Evolutionary conservation across 2,113 vertebrate species (phyloP).

Genomic region (Illadopsis cleaveri): DNA sequence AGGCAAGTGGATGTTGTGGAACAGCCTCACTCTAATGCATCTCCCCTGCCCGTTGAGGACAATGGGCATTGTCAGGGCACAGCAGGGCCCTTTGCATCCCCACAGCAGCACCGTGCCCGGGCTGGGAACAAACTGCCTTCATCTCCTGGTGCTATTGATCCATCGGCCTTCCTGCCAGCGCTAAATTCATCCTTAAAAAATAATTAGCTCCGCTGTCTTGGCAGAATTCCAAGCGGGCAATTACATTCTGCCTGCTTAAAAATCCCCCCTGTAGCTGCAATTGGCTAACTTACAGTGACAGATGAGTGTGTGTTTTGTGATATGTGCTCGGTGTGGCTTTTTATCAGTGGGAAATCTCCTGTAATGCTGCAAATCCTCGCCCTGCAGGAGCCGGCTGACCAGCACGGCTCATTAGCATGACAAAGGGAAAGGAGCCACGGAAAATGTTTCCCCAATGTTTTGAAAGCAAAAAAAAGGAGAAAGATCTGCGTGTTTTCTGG

Average conservation of each 20-base stretch:
- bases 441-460: not conserved
- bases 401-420: not conserved
- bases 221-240: conserved; percentile 27
- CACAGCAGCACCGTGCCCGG: not conserved
- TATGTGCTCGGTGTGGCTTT: not conserved
- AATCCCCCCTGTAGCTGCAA: conserved; percentile 10
- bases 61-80: not conserved
- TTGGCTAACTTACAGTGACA: conserved; percentile 28
- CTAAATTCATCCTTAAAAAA: conserved; percentile 47
- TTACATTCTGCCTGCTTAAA: conserved; percentile 41
- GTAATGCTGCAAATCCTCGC: not conserved
- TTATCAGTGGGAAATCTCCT: not conserved
- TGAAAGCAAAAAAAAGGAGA: not conserved
- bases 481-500: not conserved
- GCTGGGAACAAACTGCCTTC: not conserved
- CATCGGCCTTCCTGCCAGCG: not conserved
- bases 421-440: not conserved
- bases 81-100: not conserved
- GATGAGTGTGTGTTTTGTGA: conserved; percentile 14
- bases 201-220: conserved; percentile 41
- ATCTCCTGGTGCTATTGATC: conserved; percentile 1
- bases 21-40: not conserved
- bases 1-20: rapidly evolving
- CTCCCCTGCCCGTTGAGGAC: not conserved
- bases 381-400: not conserved